Evolutionary conservation across 2,113 vertebrate genomes (phyloP), one percentile per base, ranked within the genome.

Genomic region (Tragelaphus imberbis): DNA sequence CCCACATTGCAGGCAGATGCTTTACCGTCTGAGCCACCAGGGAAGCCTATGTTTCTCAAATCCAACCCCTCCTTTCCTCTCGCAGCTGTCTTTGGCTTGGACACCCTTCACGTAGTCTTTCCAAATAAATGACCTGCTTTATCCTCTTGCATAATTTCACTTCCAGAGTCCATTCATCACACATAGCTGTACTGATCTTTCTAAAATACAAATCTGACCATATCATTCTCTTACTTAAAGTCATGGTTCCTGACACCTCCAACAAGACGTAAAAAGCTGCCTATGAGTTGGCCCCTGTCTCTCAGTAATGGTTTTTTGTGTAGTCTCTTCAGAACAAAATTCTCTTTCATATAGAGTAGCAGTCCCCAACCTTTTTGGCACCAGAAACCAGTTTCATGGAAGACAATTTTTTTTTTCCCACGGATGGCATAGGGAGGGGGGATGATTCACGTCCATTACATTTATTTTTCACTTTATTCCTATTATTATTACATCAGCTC

Each of bases 271-370:
- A 71, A 79, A 89, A 95, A 95, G 16, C 36, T 91, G 36, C 44
- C 55, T 91, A 1, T 90, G 77, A 49, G 47, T 80, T 84, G 47
- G 87, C 5, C 21, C 40, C 33, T 77, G 7, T 63, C 56, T 88
- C 36, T 68, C 49, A 68, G 14, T 91, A 65, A 91, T 94, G 55
- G 33, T 47, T 96, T 95, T 58, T 84, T 91, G 49, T n/a, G 9
- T 96, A 79, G 23, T 94, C 16, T 79, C 88, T 88, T 88, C 55
- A 97, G 75, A 97, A 91, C 21, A 79, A 28, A 33, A 40, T 84
- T 91, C 49, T 95, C 15, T 91, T 86, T 81, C 71, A 82, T 80
- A 86, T 44, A 77, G 36, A 53, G 33, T 23, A 77, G 71, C 23
- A 44, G 40, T 77, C 71, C 40, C 40, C 40, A 77, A 77, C 40